Evolutionary conservation across 2,797 vertebrate species (phyloP).

Genomic region (Epinephelus awoara): DNA sequence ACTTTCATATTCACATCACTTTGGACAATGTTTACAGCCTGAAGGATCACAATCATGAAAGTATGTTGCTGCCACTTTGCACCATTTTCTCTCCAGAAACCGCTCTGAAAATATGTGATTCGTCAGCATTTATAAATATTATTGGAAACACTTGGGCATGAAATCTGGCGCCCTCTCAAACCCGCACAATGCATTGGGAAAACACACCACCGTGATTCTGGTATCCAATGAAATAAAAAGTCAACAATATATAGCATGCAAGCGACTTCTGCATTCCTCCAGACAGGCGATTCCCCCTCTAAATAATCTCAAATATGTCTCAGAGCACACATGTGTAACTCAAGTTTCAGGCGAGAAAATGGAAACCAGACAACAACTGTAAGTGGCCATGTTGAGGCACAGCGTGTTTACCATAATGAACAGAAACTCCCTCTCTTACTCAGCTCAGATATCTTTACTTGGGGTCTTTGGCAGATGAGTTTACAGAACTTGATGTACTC

Average conservation of each 20-base stretch:
- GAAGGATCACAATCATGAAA: slow-evolving; percentile 10
- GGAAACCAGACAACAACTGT: slow-evolving; percentile 49
- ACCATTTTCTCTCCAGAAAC: slow-evolving; percentile 39
- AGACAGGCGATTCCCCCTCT: background rate
- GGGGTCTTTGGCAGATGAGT: slow-evolving; percentile 31
- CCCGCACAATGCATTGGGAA: slow-evolving; percentile 33
- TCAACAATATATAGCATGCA: background rate
- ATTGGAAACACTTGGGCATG: slow-evolving; percentile 46
- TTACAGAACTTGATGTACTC: slow-evolving; percentile 33
- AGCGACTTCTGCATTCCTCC: slow-evolving; percentile 25
- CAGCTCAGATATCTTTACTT: background rate
- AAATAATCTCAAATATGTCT: slow-evolving; percentile 33
- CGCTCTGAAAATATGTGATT: slow-evolving; percentile 58
- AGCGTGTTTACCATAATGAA: slow-evolving; percentile 29
- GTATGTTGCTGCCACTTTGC: background rate
- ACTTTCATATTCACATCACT: slow-evolving; percentile 9
- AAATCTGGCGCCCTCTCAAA: slow-evolving; percentile 35
- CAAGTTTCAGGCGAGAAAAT: slow-evolving; percentile 43
- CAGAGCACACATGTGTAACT: slow-evolving; percentile 22
- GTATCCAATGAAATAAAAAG: slow-evolving; percentile 6
- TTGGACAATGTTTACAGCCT: background rate
- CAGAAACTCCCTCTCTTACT: slow-evolving; percentile 41
- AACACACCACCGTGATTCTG: slow-evolving; percentile 31
- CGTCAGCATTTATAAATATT: slow-evolving; percentile 59
- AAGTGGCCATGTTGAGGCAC: slow-evolving; percentile 8